Percentiles rank a stretch among this genome's conserved stretches.
phyloP scores from a whole-genome alignment of 2,797 vertebrate species.

The Capromys pilorides region DNA sequence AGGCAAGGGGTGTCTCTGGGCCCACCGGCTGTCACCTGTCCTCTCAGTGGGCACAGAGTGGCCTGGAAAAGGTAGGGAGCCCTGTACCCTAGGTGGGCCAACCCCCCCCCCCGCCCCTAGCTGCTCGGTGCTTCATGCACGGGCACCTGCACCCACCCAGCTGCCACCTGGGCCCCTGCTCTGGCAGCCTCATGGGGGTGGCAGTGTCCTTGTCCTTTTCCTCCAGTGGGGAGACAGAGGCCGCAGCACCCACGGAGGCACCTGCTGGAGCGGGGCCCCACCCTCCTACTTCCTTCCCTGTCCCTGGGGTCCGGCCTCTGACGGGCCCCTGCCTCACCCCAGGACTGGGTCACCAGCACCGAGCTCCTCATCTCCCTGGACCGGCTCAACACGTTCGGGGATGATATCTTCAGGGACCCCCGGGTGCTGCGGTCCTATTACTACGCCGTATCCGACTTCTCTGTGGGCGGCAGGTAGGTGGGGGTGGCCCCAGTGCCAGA shows the following conservation, averaged over 20 bases:
- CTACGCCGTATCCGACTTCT: constrained; percentile 96
- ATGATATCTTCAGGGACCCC: constrained; percentile 95
- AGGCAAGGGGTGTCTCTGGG: neutral
- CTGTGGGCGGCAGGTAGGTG: constrained; percentile 94
- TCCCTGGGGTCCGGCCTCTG: neutral
- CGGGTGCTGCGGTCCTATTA: constrained; percentile 95
- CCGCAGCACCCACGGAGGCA: neutral
- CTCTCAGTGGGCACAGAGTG: no score
- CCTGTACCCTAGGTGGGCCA: fast-evolving
- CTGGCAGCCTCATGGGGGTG: neutral
- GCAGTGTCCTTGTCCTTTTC: neutral
- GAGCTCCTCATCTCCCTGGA: constrained; percentile 95
- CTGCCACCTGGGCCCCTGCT: fast-evolving
- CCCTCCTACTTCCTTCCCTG: neutral
- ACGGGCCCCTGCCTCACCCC: neutral
- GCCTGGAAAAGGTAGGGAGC: neutral
- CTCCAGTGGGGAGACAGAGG: neutral
- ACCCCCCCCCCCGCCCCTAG: neutral
- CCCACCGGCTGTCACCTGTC: fast-evolving
- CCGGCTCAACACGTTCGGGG: constrained; percentile 96
- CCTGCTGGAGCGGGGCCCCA: neutral
- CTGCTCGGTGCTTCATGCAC: neutral
- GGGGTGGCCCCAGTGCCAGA: neutral
- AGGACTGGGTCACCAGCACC: constrained; percentile 98
- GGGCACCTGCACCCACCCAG: fast-evolving